Percentiles rank a stretch among this genome's conserved stretches.
These are phyloP conservation scores for Daboia siamensis DNA, from an alignment of 2,113 vertebrate species.

Conservation along the genomic window DNA sequence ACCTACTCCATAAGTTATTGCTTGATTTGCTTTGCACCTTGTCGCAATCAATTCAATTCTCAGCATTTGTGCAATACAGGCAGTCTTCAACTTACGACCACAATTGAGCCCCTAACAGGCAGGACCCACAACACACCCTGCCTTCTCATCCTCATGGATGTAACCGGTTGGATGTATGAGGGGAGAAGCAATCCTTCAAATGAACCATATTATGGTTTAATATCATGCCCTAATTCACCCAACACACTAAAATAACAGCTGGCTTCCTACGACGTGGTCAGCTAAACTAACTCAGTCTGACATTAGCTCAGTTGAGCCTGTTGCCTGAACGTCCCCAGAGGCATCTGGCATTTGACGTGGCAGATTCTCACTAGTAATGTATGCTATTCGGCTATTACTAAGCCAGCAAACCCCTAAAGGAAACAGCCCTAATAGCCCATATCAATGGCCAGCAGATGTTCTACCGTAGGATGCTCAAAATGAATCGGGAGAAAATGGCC, in stretches of 20 bases:
- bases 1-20: background rate
- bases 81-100: background rate
- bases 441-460: background rate
- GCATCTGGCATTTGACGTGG: background rate
- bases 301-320: background rate
- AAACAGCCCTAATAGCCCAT: background rate
- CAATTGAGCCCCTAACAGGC: background rate
- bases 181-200: background rate
- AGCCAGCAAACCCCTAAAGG: background rate
- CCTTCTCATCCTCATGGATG: background rate
- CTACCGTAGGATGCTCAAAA: background rate
- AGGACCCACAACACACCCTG: background rate
- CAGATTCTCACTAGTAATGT: background rate
- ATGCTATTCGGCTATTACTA: background rate
- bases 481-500: background rate
- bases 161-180: background rate
- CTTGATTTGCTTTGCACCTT: background rate
- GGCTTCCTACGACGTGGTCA: background rate
- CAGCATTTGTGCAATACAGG: background rate
- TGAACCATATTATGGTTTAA: background rate
- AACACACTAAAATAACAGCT: background rate
- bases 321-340: background rate
- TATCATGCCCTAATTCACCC: background rate
- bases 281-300: background rate
- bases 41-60: background rate